These are phyloP conservation scores for Lordiphosa clarofinis DNA, from an alignment of 1,140 invertebrate species.

Conservation along the genomic window DNA sequence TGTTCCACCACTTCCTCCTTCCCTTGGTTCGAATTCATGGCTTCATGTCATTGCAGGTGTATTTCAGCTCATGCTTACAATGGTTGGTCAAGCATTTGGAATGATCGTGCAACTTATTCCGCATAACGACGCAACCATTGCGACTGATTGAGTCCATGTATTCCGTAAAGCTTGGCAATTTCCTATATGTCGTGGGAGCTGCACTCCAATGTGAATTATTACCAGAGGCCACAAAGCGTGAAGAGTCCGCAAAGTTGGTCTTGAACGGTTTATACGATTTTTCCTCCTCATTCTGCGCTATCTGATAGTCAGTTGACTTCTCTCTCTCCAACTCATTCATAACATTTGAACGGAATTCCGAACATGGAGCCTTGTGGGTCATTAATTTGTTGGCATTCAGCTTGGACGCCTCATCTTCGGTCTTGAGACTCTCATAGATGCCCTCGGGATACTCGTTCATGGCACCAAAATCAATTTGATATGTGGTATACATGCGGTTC, in stretches of 20 bases:
- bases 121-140: slow-evolving; percentile 73
- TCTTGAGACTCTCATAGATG: slow-evolving; percentile 70
- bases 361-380: slow-evolving; percentile 43
- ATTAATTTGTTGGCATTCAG: slow-evolving; percentile 53
- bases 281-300: slow-evolving; percentile 45
- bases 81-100: slow-evolving; percentile 68
- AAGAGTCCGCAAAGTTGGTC: slow-evolving; percentile 60
- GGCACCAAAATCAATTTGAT: slow-evolving; percentile 81
- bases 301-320: slow-evolving; percentile 29
- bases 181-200: slow-evolving; percentile 50
- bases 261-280: slow-evolving; percentile 72
- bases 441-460: slow-evolving; percentile 79
- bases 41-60: slow-evolving; percentile 63
- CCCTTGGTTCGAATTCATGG: slow-evolving; percentile 1
- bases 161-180: slow-evolving; percentile 62
- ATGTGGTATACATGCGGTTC: slow-evolving; percentile 81
- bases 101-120: slow-evolving; percentile 72
- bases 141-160: slow-evolving; percentile 78
- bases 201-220: slow-evolving; percentile 69
- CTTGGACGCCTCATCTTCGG: slow-evolving; percentile 59
- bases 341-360: slow-evolving; percentile 64
- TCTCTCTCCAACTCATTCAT: slow-evolving; percentile 63
- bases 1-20: neutral
- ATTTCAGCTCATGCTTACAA: slow-evolving; percentile 60
- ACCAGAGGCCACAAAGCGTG: slow-evolving; percentile 60